Evolutionary conservation across 2,797 vertebrate species (phyloP).

Genomic region (Crossoptilon crossoptilon): DNA sequence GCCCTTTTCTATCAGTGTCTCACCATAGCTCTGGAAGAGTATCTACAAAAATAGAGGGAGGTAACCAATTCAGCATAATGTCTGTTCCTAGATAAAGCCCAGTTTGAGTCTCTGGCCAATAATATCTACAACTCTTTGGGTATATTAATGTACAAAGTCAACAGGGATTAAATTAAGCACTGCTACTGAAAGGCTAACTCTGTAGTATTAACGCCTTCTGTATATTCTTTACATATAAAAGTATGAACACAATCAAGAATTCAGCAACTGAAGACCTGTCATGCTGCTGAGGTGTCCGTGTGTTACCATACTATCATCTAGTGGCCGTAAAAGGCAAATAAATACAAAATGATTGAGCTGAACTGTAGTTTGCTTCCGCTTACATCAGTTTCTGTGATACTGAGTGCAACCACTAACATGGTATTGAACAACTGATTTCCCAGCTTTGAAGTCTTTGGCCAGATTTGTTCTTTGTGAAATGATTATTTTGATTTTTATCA

Average conservation of each 20-base stretch:
- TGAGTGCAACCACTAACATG: background rate
- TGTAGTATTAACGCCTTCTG: conserved; percentile 28
- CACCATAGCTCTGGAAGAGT: background rate
- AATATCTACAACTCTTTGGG: background rate
- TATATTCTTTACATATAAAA: background rate
- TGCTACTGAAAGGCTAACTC: conserved; percentile 30
- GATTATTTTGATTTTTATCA: conserved; percentile 5
- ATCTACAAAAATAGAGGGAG: conserved; percentile 13
- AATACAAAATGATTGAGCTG: background rate
- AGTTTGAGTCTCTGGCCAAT: background rate
- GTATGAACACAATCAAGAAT: background rate
- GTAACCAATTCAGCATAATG: background rate
- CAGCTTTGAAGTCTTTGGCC: background rate
- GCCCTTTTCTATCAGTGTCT: conserved; percentile 15
- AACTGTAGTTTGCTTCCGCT: background rate
- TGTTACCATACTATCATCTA: conserved; percentile 62
- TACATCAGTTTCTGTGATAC: rapidly evolving
- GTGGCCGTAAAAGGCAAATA: conserved; percentile 18
- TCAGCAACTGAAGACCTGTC: background rate
- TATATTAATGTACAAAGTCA: conserved; percentile 13
- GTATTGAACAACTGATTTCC: background rate
- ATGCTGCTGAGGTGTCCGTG: background rate
- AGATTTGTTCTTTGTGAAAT: background rate
- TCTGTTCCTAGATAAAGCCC: conserved; percentile 19
- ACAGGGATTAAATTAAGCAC: conserved; percentile 28